Percentiles rank a stretch among this genome's conserved stretches.
Evolutionary conservation across 2,888 invertebrate species (phyloP).

Genomic region (Pristionchus exspectatus): DNA sequence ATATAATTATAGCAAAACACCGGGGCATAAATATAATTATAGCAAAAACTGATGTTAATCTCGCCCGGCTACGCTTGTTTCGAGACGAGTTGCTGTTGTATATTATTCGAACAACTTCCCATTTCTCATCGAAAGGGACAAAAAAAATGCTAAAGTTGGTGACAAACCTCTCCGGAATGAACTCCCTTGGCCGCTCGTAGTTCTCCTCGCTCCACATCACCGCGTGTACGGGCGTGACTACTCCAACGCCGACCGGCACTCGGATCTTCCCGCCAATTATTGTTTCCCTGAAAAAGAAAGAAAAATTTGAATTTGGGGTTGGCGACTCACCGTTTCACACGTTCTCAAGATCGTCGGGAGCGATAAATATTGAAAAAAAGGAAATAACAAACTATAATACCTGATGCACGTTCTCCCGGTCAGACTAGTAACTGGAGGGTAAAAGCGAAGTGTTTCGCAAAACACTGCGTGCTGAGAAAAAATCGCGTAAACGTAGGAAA

Average conservation of each 20-base stretch:
- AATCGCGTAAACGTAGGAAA: neutral
- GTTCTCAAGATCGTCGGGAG: too few species aligned
- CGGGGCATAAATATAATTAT: too few species aligned
- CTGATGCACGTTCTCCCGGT: slow-evolving; percentile 43
- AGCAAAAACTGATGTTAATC: too few species aligned
- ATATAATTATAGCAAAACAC: too few species aligned
- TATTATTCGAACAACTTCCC: too few species aligned
- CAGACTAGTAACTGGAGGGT: slow-evolving; percentile 40
- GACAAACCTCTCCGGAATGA: slow-evolving; percentile 49
- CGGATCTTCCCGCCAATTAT: slow-evolving; percentile 30
- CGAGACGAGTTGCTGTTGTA: too few species aligned
- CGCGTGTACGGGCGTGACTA: slow-evolving; percentile 9
- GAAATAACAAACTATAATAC: neutral
- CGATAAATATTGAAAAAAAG: too few species aligned
- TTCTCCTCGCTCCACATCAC: slow-evolving; percentile 41
- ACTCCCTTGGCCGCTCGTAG: neutral
- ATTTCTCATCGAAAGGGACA: too few species aligned
- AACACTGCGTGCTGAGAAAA: slow-evolving; percentile 49
- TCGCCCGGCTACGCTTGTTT: too few species aligned
- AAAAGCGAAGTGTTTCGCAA: slow-evolving; percentile 28
- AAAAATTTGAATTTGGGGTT: too few species aligned
- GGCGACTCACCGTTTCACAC: neutral
- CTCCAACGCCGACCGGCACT: slow-evolving; percentile 25
- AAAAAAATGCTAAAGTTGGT: too few species aligned
- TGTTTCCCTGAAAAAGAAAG: slow-evolving; percentile 46